Conservation (phyloP, 1,140 invertebrate species). For the Stegodyphus dumicola region DNA sequence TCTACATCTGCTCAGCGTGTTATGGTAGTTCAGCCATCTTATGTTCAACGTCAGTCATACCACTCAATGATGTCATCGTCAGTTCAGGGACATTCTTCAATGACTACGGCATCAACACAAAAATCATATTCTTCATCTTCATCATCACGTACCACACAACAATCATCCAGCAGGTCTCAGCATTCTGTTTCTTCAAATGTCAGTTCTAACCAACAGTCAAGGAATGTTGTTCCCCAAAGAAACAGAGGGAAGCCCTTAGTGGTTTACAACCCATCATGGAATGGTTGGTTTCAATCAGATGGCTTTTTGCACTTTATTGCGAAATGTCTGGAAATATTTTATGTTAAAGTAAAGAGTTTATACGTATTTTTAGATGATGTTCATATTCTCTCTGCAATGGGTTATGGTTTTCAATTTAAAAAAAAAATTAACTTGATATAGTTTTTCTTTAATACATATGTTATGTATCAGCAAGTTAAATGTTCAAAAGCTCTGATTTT, state of each 20-base stretch:
- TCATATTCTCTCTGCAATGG: no score
- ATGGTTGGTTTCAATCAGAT: slow-evolving; percentile 19
- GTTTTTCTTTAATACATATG: no score
- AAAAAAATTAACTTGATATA: no score
- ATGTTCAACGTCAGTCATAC: slow-evolving; percentile 49
- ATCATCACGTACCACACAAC: slow-evolving; percentile 21
- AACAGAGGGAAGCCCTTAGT: slow-evolving; percentile 49
- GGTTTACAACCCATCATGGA: slow-evolving; percentile 60
- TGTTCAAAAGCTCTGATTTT: no score
- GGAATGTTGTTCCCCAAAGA: slow-evolving; percentile 11
- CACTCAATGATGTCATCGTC: slow-evolving; percentile 48
- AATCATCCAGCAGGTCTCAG: slow-evolving; percentile 4
- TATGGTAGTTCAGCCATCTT: slow-evolving; percentile 57
- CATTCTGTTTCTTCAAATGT: slow-evolving; percentile 2
- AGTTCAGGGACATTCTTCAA: slow-evolving; percentile 20
- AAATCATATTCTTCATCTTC: slow-evolving; percentile 30
- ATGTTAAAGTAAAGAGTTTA: no score
- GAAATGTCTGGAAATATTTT: not conserved
- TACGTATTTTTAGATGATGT: no score
- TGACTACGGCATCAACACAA: slow-evolving; percentile 16
- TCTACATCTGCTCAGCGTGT: slow-evolving; percentile 44
- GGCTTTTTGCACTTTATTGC: no score
- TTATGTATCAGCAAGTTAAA: no score
- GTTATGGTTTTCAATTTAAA: no score
- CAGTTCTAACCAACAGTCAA: slow-evolving; percentile 9